These are phyloP conservation scores for Nebria brevicollis DNA, from an alignment of 2,888 invertebrate genomes.

Conservation along the genomic window DNA sequence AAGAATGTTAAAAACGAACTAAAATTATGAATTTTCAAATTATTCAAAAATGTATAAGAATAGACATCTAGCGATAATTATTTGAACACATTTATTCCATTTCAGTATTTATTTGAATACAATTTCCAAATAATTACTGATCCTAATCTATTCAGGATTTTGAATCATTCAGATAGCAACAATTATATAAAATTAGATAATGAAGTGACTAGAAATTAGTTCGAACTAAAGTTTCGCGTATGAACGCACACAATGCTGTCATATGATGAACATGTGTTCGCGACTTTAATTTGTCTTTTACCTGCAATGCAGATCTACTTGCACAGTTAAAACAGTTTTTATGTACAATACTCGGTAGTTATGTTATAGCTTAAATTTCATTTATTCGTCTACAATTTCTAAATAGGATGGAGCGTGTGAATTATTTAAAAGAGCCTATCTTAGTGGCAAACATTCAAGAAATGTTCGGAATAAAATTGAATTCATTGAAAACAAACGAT, in stretches of 20 bases:
- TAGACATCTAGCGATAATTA: neutral
- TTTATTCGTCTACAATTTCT: neutral
- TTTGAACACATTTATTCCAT: neutral
- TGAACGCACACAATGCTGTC: constrained; percentile 28
- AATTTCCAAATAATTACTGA: no score
- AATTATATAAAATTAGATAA: neutral
- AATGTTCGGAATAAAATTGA: constrained; percentile 78
- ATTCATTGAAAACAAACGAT: constrained; percentile 50
- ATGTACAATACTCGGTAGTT: constrained; percentile 14
- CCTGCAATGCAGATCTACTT: constrained; percentile 43
- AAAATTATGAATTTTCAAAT: neutral
- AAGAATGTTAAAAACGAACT: no score
- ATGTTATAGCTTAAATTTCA: constrained; percentile 21
- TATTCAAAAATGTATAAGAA: neutral
- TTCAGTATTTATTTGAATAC: no score
- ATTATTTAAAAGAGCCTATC: constrained; percentile 78
- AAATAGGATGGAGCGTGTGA: constrained; percentile 60
- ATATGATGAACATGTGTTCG: constrained; percentile 40
- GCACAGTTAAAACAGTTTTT: constrained; percentile 9
- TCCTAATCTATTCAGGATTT: no score
- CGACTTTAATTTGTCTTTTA: constrained; percentile 25
- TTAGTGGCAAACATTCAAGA: constrained; percentile 82
- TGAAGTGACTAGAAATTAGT: neutral
- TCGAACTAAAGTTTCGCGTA: neutral
- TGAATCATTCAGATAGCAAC: no score